Base-by-base conservation (phyloP, 37 sponge, comb jelly and placozoan species). In the Aphrocallistes beatrix region DNA sequence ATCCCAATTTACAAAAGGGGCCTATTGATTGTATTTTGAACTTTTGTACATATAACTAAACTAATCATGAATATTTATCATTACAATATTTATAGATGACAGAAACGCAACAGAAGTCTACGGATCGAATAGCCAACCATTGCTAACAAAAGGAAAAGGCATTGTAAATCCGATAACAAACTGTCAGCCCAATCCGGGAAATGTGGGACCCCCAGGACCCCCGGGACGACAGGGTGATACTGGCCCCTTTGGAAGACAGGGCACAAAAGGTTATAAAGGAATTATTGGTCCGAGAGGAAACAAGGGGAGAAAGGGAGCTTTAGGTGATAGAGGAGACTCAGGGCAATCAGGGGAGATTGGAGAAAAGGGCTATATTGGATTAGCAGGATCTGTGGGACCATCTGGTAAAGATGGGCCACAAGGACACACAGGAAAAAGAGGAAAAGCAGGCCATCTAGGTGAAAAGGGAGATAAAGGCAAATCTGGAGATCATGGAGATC, bases 221-320 rank as follows among this genome's bases (percentile, higher is more conserved):
- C 36, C 83, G 16, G 88, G 88, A 13, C 25, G 36, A 17, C 1
- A 13, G 1, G 88, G 84, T 6, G 75, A 34, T 0, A 37, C 37
- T 23, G 88, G 88, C 37, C 50, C 84, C 38, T 38, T 32, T 85
- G 88, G 88, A n/a, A 36, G 38, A 6, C n/a, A 37, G 23, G 88
- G 88, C 0, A 37, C 9, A 1, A 50, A 51, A 23, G 88, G 88
- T 28, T 1, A 16, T 9, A 42, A 36, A 21, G 88, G 88, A 6
- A 37, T 38, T 32, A 23, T 16, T 17, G 88, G 88, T 10, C 37
- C 36, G 28, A 42, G 17, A 8, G 88, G 84, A 17, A 42, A 38
- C 0, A 51, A 51, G 25, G 88, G 88, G 6, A 40, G 23, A 25
- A 21, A 16, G 48, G 88, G 88, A 21, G 40, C 51, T 6, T 17